Evolutionary conservation across 2,113 vertebrate species (phyloP).

Genomic region (Thomomys bottae): DNA sequence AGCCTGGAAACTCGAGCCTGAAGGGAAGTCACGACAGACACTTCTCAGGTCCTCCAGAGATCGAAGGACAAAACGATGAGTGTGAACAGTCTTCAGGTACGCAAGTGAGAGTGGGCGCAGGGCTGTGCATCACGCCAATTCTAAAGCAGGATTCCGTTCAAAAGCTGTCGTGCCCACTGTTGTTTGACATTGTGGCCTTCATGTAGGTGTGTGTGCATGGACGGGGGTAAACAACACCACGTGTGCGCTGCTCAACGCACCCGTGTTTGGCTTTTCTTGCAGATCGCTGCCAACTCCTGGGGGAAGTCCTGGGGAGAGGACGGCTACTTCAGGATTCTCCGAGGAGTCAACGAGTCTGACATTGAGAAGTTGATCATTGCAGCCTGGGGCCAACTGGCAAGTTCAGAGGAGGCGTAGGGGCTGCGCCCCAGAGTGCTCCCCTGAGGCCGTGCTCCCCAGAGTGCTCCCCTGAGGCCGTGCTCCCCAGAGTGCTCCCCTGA

Average conservation of each 20-base stretch:
- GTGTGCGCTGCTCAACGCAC: background rate
- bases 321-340: slow-evolving; percentile 88
- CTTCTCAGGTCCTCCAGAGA: background rate
- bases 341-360: slow-evolving; percentile 88
- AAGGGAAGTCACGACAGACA: background rate
- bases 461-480: too few species aligned
- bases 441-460: too few species aligned
- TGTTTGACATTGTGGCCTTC: too few species aligned
- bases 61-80: background rate
- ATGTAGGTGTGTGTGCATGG: background rate
- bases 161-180: too few species aligned
- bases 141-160: too few species aligned
- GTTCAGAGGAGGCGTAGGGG: slow-evolving; percentile 66
- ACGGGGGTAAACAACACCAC: background rate
- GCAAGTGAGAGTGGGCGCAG: background rate
- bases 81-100: background rate
- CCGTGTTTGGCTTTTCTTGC: slow-evolving; percentile 61
- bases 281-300: slow-evolving; percentile 89
- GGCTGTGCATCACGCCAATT: background rate
- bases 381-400: slow-evolving; percentile 78
- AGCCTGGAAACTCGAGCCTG: background rate
- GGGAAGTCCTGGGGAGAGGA: slow-evolving; percentile 89
- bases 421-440: too few species aligned
- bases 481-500: too few species aligned
- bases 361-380: slow-evolving; percentile 88